These are phyloP conservation scores for Lithophane ornitopus DNA, from an alignment of 2,888 invertebrate genomes.

Conservation along the genomic window DNA sequence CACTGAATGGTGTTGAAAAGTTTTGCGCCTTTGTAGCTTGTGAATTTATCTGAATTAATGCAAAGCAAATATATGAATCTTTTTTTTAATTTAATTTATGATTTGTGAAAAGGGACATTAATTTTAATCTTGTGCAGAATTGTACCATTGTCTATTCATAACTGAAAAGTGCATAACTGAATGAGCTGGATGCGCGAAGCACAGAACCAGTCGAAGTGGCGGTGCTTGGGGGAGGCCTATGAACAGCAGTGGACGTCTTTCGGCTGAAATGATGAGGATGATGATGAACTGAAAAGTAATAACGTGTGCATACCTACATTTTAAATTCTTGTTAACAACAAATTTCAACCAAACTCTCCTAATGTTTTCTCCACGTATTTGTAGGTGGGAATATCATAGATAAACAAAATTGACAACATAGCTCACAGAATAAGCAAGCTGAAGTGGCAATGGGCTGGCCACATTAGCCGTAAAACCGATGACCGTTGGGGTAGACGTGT, in stretches of 20 bases:
- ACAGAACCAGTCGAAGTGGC: too few relatives aligned
- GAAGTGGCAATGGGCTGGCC: too few relatives aligned
- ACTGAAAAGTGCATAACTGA: background rate
- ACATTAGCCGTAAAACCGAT: too few relatives aligned
- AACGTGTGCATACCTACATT: background rate
- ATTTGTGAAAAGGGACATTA: background rate
- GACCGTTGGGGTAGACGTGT: too few relatives aligned
- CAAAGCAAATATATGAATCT: background rate
- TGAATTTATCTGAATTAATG: background rate
- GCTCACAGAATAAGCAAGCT: too few relatives aligned
- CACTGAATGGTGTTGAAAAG: slow-evolving; percentile 5
- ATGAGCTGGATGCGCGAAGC: too few relatives aligned
- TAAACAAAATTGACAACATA: too few relatives aligned
- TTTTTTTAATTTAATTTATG: background rate
- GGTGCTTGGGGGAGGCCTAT: too few relatives aligned
- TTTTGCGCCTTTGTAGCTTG: background rate
- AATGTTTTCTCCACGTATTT: background rate
- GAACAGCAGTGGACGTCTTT: too few relatives aligned
- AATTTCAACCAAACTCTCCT: background rate
- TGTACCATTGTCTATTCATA: background rate
- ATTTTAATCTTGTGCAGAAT: background rate
- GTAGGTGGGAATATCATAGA: background rate
- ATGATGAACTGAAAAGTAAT: background rate
- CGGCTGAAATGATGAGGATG: too few relatives aligned
- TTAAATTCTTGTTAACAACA: background rate